Percentiles rank a stretch among this genome's conserved stretches.
Conservation (phyloP, 2,797 vertebrate species). For the Clarias laeviceps region DNA sequence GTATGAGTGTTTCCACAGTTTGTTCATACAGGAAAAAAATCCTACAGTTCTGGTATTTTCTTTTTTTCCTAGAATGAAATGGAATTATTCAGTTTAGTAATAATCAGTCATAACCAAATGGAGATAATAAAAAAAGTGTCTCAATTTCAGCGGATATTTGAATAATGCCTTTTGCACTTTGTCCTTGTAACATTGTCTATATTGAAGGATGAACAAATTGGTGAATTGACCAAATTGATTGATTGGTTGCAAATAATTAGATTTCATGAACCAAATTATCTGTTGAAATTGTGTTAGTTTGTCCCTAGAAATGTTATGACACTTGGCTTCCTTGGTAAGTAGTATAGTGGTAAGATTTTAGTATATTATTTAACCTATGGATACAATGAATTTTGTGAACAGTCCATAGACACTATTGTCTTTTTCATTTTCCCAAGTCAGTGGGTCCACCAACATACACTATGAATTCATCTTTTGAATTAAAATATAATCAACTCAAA, state of each 20-base stretch:
- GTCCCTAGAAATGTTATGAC: background rate
- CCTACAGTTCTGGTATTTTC: background rate
- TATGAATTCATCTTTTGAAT: background rate
- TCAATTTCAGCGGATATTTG: background rate
- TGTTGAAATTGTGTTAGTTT: background rate
- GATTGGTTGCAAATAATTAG: background rate
- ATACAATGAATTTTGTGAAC: background rate
- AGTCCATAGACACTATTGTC: background rate
- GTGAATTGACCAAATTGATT: background rate
- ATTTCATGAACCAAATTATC: background rate
- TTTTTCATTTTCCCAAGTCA: background rate
- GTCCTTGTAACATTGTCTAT: background rate
- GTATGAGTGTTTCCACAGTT: background rate
- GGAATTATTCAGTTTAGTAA: background rate
- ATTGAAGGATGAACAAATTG: background rate
- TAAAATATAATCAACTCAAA: background rate
- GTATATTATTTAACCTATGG: background rate
- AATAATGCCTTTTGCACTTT: conserved; percentile 5
- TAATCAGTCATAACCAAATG: background rate
- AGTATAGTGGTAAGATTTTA: background rate
- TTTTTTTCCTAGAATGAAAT: background rate
- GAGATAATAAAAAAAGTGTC: background rate
- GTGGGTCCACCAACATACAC: background rate
- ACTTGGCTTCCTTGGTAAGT: background rate
- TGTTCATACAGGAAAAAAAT: background rate